Base-by-base conservation (phyloP, 1,140 invertebrate genomes). In the Druon quercuslanigerum region DNA sequence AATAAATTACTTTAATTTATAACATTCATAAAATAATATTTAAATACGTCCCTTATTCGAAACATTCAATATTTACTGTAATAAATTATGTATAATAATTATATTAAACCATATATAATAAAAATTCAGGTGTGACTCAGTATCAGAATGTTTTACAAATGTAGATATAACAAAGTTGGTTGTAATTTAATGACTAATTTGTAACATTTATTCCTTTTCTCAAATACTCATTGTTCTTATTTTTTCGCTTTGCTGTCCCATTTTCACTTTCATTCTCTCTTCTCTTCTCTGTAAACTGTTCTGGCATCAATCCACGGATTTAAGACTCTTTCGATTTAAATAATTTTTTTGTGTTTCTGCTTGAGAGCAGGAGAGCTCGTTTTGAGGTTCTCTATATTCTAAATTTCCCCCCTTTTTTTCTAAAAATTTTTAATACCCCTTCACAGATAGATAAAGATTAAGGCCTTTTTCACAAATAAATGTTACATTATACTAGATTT, bases 181-280 rank as follows among this genome's bases (percentile, higher is more conserved):
- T 77, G 82, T 87, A 86, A 83, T 83, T 79, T 72, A 46, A 25
- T 60, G 76, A 76, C 54, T 78, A 76, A 83, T 83, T 78, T 75
- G 73, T 87, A 88, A 89, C 87, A 89, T 86, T 88, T 86, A 86
- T 87, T 87, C 84, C 82, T 82, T 81, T 79, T 85, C 52, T 54
- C 73, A 77, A 77, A 54, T 77, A 72, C 74, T 54, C 74, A 72
- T 52, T 50, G 57, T 16, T 51, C 25, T 72, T 12, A 70, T 46
- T 74, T 74, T 12, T 46, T 54, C 71, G 16, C 72, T 75, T 73
- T 75, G 19, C 54, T 17, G 3, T 73, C 46, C 46, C 19, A 70
- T 51, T 19, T n/a, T 81, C 79, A 84, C 74, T 84, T 80, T 83
- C 80, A 52, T 80, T 73, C 73, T 76, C 74, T 76, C 17, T 50